A percentile compares a stretch with the other conserved stretches of the same genome.
These are phyloP conservation scores for Hyphantria cunea DNA, from an alignment of 1,140 invertebrate species.

Conservation along the genomic window DNA sequence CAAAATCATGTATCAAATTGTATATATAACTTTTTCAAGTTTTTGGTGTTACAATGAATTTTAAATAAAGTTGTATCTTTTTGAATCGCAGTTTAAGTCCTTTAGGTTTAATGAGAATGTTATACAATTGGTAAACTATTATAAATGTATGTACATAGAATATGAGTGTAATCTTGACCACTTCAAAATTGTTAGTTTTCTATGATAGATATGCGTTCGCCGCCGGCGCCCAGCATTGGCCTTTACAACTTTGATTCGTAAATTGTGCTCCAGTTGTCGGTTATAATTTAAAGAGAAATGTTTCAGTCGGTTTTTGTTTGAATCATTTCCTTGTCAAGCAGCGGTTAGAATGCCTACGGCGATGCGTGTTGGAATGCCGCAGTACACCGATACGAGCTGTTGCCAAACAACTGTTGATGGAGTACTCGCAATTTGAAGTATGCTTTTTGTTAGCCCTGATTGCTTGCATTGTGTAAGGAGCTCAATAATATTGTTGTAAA, in stretches of 20 bases:
- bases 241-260: slow-evolving; percentile 25
- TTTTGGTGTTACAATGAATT: too few relatives aligned
- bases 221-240: slow-evolving; percentile 8
- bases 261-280: slow-evolving; percentile 26
- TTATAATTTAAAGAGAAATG: slow-evolving; percentile 26
- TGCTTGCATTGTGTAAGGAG: slow-evolving; percentile 36
- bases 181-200: slow-evolving; percentile 1
- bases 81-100: too few relatives aligned
- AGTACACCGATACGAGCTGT: slow-evolving; percentile 34
- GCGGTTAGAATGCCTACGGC: slow-evolving; percentile 23
- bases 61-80: too few relatives aligned
- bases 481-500: slow-evolving; percentile 22
- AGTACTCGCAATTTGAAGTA: slow-evolving; percentile 21
- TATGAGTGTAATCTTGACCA: too few relatives aligned
- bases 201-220: slow-evolving; percentile 1
- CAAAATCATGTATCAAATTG: too few relatives aligned
- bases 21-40: too few relatives aligned
- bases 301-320: slow-evolving; percentile 39
- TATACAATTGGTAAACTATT: too few relatives aligned
- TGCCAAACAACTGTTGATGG: slow-evolving; percentile 49
- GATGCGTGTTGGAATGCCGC: slow-evolving; percentile 56
- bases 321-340: slow-evolving; percentile 43
- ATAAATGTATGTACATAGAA: too few relatives aligned
- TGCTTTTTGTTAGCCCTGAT: slow-evolving; percentile 38
- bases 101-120: too few relatives aligned